phyloP scores from a whole-genome alignment of 2,113 vertebrate genomes.

The Apodemus sylvaticus region DNA sequence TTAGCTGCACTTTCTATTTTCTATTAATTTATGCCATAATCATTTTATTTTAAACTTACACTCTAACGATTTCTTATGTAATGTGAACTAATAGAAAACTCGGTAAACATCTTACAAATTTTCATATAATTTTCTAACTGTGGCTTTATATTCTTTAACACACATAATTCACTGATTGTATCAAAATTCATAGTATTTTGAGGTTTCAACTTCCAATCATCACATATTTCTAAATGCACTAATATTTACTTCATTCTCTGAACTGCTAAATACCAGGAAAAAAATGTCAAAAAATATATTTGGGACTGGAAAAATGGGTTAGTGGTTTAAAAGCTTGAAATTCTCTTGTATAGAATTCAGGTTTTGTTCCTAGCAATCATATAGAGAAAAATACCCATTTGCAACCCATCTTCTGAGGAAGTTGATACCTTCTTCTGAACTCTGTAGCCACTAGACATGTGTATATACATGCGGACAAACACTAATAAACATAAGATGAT shows the following conservation, averaged over 20 bases:
- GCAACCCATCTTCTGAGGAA: accelerated
- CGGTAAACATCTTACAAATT: not conserved
- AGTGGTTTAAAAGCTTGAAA: not conserved
- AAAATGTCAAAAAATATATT: not conserved
- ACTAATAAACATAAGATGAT: not conserved
- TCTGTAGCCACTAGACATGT: not conserved
- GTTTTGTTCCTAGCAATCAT: not conserved
- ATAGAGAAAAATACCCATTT: not conserved
- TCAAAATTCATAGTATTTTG: conserved; percentile 17
- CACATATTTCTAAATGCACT: not conserved
- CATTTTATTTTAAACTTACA: conserved; percentile 1
- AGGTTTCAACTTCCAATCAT: not conserved
- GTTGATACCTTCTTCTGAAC: not conserved
- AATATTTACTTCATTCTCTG: conserved; percentile 34
- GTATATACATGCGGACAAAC: not conserved
- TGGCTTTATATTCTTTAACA: not conserved
- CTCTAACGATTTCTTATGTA: not conserved
- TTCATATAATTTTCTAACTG: not conserved
- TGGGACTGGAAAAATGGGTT: not conserved
- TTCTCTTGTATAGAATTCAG: not conserved
- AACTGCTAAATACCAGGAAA: not conserved
- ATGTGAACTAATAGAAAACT: not conserved
- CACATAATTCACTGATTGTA: not conserved
- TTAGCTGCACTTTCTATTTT: not conserved
- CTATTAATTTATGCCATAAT: not conserved